phyloP scores from a whole-genome alignment of 2,888 invertebrate species.

The Merodon equestris region DNA sequence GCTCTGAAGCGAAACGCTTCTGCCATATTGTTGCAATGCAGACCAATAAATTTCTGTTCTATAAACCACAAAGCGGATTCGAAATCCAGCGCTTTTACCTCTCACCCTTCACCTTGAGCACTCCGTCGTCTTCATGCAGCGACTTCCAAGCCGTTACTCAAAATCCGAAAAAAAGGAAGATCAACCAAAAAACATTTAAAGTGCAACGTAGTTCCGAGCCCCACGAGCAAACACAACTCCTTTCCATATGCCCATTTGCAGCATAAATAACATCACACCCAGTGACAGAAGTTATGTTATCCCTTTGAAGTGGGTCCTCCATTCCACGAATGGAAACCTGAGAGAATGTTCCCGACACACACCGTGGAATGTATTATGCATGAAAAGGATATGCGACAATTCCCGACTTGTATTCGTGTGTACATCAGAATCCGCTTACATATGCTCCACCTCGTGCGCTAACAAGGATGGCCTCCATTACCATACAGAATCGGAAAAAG shows the following conservation, averaged over 20 bases:
- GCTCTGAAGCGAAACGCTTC: no score
- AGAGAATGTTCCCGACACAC: conserved; percentile 37
- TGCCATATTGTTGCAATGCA: no score
- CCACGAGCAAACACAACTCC: conserved; percentile 27
- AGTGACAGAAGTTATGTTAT: conserved; percentile 28
- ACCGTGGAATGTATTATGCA: conserved; percentile 57
- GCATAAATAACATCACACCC: conserved; percentile 55
- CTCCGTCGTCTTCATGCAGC: no score
- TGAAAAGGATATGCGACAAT: conserved; percentile 66
- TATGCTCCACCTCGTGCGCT: conserved; percentile 23
- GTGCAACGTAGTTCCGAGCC: no score
- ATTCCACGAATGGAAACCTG: conserved; percentile 35
- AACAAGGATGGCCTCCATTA: conserved; percentile 54
- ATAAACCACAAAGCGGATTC: no score
- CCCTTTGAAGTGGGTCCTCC: conserved; percentile 8
- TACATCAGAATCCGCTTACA: background rate
- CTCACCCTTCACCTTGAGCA: no score
- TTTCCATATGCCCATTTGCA: conserved; percentile 54
- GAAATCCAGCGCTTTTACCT: no score
- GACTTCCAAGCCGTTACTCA: no score
- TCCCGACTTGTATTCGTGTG: conserved; percentile 13
- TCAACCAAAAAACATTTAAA: no score
- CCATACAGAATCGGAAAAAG: conserved; percentile 6
- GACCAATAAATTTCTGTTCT: no score
- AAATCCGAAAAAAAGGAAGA: no score